These are phyloP conservation scores for Hydropotes inermis DNA, from an alignment of 2,113 vertebrate genomes.

Conservation along the genomic window DNA sequence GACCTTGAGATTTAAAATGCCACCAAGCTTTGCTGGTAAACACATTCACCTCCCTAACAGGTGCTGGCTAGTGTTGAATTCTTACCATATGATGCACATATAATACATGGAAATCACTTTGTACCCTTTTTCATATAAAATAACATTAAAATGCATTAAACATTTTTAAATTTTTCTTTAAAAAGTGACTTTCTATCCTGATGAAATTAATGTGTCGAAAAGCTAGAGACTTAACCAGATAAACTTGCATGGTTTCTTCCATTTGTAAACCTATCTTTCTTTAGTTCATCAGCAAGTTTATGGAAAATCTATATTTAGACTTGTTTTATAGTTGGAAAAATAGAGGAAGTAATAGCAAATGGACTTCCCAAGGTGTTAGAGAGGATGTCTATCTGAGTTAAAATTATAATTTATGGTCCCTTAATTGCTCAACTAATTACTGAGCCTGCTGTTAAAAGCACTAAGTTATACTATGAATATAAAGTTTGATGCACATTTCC, in stretches of 20 bases:
- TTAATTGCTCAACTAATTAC: conserved; percentile 74
- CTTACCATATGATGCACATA: neutral
- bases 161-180: neutral
- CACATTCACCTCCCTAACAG: neutral
- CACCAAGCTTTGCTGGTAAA: neutral
- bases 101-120: neutral
- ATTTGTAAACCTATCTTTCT: conserved; percentile 12
- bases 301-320: conserved; percentile 45
- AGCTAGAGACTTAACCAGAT: neutral
- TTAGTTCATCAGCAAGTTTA: conserved; percentile 37
- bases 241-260: neutral
- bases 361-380: conserved; percentile 69
- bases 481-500: conserved; percentile 66
- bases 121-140: neutral
- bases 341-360: conserved; percentile 60
- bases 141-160: neutral
- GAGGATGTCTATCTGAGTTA: conserved; percentile 62
- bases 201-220: conserved; percentile 9
- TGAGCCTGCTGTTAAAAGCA: conserved; percentile 70
- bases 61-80: neutral
- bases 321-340: conserved; percentile 60
- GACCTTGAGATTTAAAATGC: conserved; percentile 14
- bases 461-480: conserved; percentile 68
- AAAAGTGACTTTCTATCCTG: neutral
- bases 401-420: conserved; percentile 64